Conservation (phyloP, 92 coral and sea anemone genomes). For the Plumapathes pennacea region DNA sequence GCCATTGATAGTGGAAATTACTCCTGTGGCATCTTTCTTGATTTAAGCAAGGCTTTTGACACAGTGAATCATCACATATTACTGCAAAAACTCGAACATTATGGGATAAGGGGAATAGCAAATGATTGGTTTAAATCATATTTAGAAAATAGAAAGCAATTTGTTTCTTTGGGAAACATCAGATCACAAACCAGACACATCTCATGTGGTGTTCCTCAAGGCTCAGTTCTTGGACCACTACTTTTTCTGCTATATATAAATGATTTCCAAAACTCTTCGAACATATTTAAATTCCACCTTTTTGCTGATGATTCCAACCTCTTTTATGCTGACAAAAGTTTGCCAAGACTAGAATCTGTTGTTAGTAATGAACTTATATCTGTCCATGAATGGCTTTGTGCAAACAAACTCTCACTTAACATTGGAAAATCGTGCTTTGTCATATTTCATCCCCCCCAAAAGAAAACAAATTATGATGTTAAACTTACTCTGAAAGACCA, state of each 20-base stretch:
- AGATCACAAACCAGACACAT: slow-evolving; percentile 8
- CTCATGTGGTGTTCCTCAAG: slow-evolving; percentile 51
- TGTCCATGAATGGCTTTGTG: too few relatives aligned
- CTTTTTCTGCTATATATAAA: slow-evolving; percentile 38
- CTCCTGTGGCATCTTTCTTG: slow-evolving; percentile 47
- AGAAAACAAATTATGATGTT: too few relatives aligned
- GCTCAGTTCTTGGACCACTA: slow-evolving; percentile 45
- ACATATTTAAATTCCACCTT: slow-evolving; percentile 30
- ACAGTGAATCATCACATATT: slow-evolving; percentile 44
- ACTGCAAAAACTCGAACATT: slow-evolving; percentile 26
- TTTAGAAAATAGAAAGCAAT: slow-evolving; percentile 41
- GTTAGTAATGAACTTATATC: too few relatives aligned
- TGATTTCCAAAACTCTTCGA: slow-evolving; percentile 21
- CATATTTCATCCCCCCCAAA: too few relatives aligned
- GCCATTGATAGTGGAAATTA: slow-evolving; percentile 27
- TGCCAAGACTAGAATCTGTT: too few relatives aligned
- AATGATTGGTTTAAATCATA: slow-evolving; percentile 43
- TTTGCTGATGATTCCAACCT: slow-evolving; percentile 58
- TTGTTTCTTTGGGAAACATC: slow-evolving; percentile 37
- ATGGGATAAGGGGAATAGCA: slow-evolving; percentile 40
- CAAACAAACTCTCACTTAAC: too few relatives aligned
- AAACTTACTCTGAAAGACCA: too few relatives aligned
- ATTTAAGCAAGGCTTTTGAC: slow-evolving; percentile 52
- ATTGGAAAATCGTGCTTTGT: too few relatives aligned
- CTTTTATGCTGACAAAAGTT: slow-evolving; percentile 33